phyloP scores from a whole-genome alignment of 2,888 invertebrate genomes.

The Brachyptera risi region DNA sequence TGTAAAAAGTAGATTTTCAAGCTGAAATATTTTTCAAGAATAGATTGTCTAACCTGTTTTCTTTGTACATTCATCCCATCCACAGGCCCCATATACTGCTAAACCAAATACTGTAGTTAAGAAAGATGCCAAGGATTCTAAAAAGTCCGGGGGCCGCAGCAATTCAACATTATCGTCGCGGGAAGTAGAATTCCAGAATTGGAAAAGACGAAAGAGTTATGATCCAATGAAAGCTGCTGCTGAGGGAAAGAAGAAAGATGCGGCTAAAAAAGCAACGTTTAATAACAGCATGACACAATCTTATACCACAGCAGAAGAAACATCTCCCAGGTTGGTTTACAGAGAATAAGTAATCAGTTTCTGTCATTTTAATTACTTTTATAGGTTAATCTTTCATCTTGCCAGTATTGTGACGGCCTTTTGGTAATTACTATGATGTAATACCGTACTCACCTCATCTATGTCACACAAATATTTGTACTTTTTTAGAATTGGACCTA shows the following conservation, averaged over 20 bases:
- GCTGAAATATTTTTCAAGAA: neutral
- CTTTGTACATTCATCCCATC: neutral
- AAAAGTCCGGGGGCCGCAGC: slow-evolving; percentile 58
- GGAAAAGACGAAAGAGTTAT: slow-evolving; percentile 93
- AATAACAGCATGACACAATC: slow-evolving; percentile 36
- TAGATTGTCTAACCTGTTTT: neutral
- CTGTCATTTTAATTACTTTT: too few relatives aligned
- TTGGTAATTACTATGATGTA: too few relatives aligned
- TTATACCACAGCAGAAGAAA: slow-evolving; percentile 35
- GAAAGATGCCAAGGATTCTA: slow-evolving; percentile 41
- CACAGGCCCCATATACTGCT: slow-evolving; percentile 14
- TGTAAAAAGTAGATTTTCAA: too few relatives aligned
- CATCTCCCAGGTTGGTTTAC: slow-evolving; percentile 39
- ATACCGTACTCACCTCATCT: too few relatives aligned
- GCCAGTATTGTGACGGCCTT: too few relatives aligned
- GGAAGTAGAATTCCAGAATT: slow-evolving; percentile 88
- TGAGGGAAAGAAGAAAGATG: slow-evolving; percentile 66
- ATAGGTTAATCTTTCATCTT: too few relatives aligned
- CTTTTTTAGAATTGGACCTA: too few relatives aligned
- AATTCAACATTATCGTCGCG: slow-evolving; percentile 68
- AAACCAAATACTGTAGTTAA: slow-evolving; percentile 18
- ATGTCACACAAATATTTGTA: too few relatives aligned
- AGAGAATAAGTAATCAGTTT: neutral
- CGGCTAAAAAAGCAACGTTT: slow-evolving; percentile 36
- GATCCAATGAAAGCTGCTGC: slow-evolving; percentile 93